A percentile compares a stretch with the other conserved stretches of the same genome.
These are phyloP conservation scores for Ashinkailepas kermadecensis DNA, from an alignment of 2,888 invertebrate species.

Conservation along the genomic window DNA sequence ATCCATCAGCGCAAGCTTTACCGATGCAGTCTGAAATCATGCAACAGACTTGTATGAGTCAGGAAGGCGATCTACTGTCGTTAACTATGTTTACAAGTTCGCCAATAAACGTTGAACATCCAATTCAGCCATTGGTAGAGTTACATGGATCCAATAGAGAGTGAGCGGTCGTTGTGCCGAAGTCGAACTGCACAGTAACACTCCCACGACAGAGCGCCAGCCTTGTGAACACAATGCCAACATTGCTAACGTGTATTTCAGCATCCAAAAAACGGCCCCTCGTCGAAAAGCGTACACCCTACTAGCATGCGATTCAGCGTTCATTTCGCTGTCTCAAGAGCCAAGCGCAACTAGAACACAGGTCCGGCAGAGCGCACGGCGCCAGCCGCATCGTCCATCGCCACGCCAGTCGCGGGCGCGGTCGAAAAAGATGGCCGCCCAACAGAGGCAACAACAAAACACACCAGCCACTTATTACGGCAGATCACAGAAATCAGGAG, in stretches of 20 bases:
- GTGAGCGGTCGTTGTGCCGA: no score
- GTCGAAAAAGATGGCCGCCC: background rate
- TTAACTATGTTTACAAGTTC: no score
- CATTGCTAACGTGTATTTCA: slow-evolving; percentile 18
- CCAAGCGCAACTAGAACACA: background rate
- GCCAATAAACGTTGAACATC: no score
- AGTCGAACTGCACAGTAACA: no score
- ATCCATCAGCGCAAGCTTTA: no score
- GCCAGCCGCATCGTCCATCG: background rate
- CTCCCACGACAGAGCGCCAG: no score
- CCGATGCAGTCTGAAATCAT: no score
- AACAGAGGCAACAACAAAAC: background rate
- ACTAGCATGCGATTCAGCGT: background rate
- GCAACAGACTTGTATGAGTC: no score
- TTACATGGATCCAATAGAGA: no score
- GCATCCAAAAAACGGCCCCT: background rate
- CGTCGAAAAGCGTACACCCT: slow-evolving; percentile 2
- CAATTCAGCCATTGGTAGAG: no score
- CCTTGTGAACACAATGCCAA: background rate
- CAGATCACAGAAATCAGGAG: background rate
- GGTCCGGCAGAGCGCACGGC: background rate
- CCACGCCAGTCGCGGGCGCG: background rate
- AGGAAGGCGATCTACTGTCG: no score
- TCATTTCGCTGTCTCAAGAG: background rate
- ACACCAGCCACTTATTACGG: background rate